Conservation (phyloP, 2,113 vertebrate genomes). For the Illadopsis cleaveri region DNA sequence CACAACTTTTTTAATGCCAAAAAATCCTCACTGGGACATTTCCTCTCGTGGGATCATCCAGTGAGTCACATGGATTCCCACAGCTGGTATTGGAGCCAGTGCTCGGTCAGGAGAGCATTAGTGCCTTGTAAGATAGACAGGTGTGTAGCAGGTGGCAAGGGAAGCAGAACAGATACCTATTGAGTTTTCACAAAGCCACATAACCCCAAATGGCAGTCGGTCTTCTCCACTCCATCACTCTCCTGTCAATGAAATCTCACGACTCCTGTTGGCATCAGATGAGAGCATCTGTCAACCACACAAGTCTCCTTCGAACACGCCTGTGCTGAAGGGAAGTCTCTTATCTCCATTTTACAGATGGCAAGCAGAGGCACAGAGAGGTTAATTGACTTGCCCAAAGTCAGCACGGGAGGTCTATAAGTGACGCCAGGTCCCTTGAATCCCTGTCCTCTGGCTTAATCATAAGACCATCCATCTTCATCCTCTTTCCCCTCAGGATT, state of each 20-base stretch:
- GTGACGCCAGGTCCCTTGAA: not conserved
- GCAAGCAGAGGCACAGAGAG: conserved; percentile 32
- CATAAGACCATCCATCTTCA: conserved; percentile 51
- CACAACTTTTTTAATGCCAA: not conserved
- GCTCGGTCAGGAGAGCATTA: not conserved
- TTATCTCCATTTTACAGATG: conserved; percentile 57
- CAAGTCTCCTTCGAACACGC: not conserved
- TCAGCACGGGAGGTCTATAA: conserved; percentile 27
- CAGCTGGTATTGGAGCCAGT: not conserved
- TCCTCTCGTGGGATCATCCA: not conserved
- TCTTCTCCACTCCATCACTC: conserved; percentile 46
- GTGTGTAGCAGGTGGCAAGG: not conserved
- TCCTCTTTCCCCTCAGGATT: not conserved
- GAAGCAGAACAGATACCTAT: conserved; percentile 18
- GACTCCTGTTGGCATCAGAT: conserved; percentile 9
- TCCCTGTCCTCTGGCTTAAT: conserved; percentile 28
- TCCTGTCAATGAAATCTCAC: conserved; percentile 39
- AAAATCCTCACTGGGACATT: not conserved
- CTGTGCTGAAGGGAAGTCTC: not conserved
- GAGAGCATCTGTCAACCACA: conserved; percentile 40
- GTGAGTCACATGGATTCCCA: not conserved
- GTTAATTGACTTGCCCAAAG: conserved; percentile 63
- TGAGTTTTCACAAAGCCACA: conserved; percentile 40
- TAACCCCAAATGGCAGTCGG: conserved; percentile 28
- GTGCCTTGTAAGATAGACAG: not conserved